phyloP scores from a whole-genome alignment of 2,113 vertebrate species.

The Lipotes vexillifer region DNA sequence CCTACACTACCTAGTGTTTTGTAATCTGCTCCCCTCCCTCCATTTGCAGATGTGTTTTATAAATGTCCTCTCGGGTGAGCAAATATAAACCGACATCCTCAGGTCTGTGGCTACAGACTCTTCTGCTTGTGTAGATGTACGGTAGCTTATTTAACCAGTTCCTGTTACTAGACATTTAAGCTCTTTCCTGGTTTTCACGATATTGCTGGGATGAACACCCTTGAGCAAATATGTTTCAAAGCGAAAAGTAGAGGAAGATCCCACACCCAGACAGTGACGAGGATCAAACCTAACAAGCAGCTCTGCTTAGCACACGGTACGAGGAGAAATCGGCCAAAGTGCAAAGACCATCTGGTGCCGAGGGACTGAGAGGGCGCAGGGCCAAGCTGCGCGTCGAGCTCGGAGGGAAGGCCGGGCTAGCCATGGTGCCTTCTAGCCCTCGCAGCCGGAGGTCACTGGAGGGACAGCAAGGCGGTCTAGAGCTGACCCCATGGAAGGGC shows the following conservation, averaged over 20 bases:
- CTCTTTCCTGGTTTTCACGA: neutral
- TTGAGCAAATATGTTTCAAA: neutral
- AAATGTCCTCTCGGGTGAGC: neutral
- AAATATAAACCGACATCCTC: neutral
- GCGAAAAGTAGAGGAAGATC: neutral
- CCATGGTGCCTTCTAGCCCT: neutral
- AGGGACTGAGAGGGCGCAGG: neutral
- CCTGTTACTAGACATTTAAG: neutral
- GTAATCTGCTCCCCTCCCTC: neutral
- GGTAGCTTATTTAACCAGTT: neutral
- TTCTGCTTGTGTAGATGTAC: neutral
- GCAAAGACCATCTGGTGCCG: rapidly evolving
- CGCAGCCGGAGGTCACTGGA: neutral
- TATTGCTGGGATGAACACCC: neutral
- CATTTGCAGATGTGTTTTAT: neutral
- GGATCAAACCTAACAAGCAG: neutral
- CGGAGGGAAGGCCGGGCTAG: neutral
- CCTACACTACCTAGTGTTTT: neutral
- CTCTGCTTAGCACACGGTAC: neutral
- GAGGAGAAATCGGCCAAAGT: neutral
- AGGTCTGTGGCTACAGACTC: neutral
- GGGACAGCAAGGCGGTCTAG: neutral
- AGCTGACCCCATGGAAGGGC: neutral
- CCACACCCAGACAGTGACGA: neutral
- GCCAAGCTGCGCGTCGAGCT: neutral